A percentile compares a stretch with the other conserved stretches of the same genome.
phyloP scores from a whole-genome alignment of 1,140 invertebrate species.

The Drosophila setifemur region DNA sequence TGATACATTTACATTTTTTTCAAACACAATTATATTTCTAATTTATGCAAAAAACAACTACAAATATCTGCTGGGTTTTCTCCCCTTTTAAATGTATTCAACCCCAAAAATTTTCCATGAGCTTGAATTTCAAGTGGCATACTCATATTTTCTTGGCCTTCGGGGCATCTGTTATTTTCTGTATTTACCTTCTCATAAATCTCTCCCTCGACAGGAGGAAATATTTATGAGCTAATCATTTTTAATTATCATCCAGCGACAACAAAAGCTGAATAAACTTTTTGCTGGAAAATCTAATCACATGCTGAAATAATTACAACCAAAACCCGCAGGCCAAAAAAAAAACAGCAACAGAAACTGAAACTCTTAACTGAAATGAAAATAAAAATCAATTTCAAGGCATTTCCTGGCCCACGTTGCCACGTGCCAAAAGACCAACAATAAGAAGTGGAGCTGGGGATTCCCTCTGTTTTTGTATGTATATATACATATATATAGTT shows the following conservation, averaged over 20 bases:
- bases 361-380: slow-evolving; percentile 57
- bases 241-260: slow-evolving; percentile 60
- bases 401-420: slow-evolving; percentile 50
- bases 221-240: slow-evolving; percentile 72
- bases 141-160: slow-evolving; percentile 4
- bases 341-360: slow-evolving; percentile 7
- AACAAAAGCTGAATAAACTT: slow-evolving; percentile 54
- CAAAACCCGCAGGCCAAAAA: slow-evolving; percentile 3
- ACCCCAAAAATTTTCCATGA: neutral
- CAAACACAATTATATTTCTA: neutral
- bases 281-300: slow-evolving; percentile 47
- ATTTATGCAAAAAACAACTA: neutral
- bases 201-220: slow-evolving; percentile 39
- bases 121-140: slow-evolving; percentile 1
- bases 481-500: slow-evolving; percentile 23
- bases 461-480: slow-evolving; percentile 35
- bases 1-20: neutral
- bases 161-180: slow-evolving; percentile 10
- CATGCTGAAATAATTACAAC: slow-evolving; percentile 64
- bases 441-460: slow-evolving; percentile 24
- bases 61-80: too few relatives aligned
- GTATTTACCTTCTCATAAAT: slow-evolving; percentile 38
- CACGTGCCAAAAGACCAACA: slow-evolving; percentile 67
- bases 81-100: neutral
- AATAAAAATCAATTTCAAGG: slow-evolving; percentile 72